Conservation (phyloP, 2,888 invertebrate genomes). For the Drosophila cognata region DNA sequence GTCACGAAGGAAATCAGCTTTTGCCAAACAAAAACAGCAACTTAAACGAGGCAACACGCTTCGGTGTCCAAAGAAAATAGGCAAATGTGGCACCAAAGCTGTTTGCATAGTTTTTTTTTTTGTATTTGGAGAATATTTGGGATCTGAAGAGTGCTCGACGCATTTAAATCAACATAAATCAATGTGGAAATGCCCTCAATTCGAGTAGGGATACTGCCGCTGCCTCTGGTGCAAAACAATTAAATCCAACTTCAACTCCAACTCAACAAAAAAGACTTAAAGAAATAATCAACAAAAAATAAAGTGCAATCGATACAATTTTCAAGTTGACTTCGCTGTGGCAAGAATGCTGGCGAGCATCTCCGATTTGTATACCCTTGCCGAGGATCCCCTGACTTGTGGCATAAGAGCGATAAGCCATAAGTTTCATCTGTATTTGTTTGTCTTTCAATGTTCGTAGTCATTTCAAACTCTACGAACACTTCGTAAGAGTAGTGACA, state of each 20-base stretch:
- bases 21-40: neutral
- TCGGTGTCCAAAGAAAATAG: neutral
- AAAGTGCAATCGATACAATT: slow-evolving; percentile 69
- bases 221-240: neutral
- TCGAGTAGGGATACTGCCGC: neutral
- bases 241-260: neutral
- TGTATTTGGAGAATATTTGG: slow-evolving; percentile 1
- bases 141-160: slow-evolving; percentile 8
- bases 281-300: slow-evolving; percentile 17
- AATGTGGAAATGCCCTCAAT: slow-evolving; percentile 19
- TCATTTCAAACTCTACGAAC: neutral
- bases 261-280: neutral
- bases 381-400: neutral
- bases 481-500: neutral
- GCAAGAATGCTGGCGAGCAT: neutral
- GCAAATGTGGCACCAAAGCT: slow-evolving; percentile 8
- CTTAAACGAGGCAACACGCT: slow-evolving; percentile 2
- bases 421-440: neutral
- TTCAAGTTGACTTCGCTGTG: slow-evolving; percentile 12
- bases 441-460: neutral
- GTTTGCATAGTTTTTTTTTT: slow-evolving; percentile 11
- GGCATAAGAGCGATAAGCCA: neutral
- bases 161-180: slow-evolving; percentile 55
- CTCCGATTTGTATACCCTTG: slow-evolving; percentile 6
- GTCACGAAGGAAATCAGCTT: slow-evolving; percentile 18